Evolutionary conservation across 2,113 vertebrate species (phyloP).

Genomic region (Colinus virginianus): DNA sequence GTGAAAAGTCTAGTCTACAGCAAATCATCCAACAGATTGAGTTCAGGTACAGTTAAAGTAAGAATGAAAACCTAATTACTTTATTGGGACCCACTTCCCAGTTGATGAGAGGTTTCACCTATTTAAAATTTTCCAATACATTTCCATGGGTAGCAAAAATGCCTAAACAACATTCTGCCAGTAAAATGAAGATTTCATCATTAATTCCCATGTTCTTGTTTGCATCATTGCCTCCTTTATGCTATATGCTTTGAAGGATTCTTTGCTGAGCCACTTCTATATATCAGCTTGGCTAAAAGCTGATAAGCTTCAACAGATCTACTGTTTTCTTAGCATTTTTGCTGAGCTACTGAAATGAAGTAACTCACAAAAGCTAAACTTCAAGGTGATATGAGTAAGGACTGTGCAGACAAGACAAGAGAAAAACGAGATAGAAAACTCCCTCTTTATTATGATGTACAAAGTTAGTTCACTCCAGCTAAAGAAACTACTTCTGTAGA

Average conservation of each 20-base stretch:
- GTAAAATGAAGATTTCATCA: conserved; percentile 2
- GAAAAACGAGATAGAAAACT: neutral
- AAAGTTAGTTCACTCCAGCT: neutral
- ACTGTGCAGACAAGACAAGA: neutral
- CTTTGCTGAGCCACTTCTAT: conserved; percentile 28
- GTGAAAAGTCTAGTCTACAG: neutral
- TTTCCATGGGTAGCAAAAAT: neutral
- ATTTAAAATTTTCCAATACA: neutral
- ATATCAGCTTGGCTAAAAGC: conserved; percentile 22
- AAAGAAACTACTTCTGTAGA: neutral
- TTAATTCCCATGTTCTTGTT: neutral
- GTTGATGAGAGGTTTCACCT: neutral
- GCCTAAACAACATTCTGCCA: neutral
- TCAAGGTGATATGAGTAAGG: conserved; percentile 15
- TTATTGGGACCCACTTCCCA: neutral
- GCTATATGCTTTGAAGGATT: neutral
- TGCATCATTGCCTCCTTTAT: neutral
- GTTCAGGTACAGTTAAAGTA: neutral
- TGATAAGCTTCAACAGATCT: conserved; percentile 43
- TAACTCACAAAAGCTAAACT: neutral
- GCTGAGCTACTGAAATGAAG: conserved; percentile 16
- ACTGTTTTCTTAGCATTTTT: conserved; percentile 29
- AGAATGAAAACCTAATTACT: neutral
- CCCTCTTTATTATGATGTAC: neutral
- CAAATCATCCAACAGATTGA: neutral